Evolutionary conservation across 2,113 vertebrate genomes (phyloP).

Genomic region (Rhinopithecus roxellana): DNA sequence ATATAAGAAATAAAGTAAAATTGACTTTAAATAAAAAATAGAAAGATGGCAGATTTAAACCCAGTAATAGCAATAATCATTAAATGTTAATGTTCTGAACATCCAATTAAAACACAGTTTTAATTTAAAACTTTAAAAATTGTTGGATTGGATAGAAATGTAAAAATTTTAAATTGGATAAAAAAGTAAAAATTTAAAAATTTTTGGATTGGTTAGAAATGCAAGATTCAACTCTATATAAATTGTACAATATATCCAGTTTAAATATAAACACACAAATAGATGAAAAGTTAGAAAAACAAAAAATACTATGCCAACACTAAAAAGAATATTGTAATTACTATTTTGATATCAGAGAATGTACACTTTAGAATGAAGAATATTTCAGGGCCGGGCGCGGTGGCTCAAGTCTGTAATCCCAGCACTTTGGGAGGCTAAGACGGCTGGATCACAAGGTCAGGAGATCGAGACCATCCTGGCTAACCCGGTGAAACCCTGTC

Average conservation of each 20-base stretch:
- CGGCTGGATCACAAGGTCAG: too few relatives aligned
- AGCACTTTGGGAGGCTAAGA: too few relatives aligned
- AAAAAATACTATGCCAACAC: background rate
- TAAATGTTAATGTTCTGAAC: background rate
- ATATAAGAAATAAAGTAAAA: background rate
- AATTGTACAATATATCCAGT: background rate
- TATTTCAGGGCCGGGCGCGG: background rate
- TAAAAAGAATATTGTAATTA: background rate
- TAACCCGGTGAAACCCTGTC: too few relatives aligned
- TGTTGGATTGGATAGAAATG: background rate
- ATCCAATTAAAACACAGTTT: background rate
- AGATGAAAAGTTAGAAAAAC: background rate
- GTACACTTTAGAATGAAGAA: background rate
- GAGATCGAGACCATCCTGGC: too few relatives aligned
- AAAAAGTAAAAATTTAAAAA: background rate
- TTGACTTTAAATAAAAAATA: background rate
- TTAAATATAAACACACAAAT: background rate
- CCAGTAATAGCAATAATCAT: background rate
- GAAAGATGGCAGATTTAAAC: background rate
- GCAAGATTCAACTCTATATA: background rate
- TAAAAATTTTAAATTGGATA: too few relatives aligned
- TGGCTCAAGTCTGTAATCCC: too few relatives aligned
- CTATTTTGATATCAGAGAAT: background rate
- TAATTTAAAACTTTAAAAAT: background rate
- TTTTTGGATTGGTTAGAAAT: background rate